These are phyloP conservation scores for Adoxophyes honmai DNA, from an alignment of 1,140 invertebrate species.

Conservation along the genomic window DNA sequence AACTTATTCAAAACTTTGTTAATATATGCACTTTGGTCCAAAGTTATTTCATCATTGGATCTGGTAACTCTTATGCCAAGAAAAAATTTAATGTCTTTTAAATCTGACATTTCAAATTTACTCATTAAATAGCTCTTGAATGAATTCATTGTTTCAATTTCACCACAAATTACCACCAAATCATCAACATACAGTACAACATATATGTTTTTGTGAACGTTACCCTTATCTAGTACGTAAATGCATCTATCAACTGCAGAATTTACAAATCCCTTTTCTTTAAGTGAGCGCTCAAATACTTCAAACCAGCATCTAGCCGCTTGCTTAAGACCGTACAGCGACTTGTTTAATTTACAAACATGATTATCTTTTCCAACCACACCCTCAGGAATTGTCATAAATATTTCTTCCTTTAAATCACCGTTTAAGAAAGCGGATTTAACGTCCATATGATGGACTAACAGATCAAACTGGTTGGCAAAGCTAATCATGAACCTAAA, in stretches of 20 bases:
- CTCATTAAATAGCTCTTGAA: slow-evolving; percentile 33
- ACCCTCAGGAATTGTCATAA: slow-evolving; percentile 53
- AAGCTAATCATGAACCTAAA: slow-evolving; percentile 60
- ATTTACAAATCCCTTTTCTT: slow-evolving; percentile 36
- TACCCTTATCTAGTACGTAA: slow-evolving; percentile 33
- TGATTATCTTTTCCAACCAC: slow-evolving; percentile 24
- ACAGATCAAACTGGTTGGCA: slow-evolving; percentile 59
- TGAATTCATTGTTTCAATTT: slow-evolving; percentile 28
- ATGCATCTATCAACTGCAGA: slow-evolving; percentile 37
- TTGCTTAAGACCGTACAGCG: slow-evolving; percentile 66
- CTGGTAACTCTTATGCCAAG: slow-evolving; percentile 26
- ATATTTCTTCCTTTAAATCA: slow-evolving; percentile 50
- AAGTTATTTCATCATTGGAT: slow-evolving; percentile 1
- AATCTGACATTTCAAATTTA: slow-evolving; percentile 20
- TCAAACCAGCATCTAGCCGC: slow-evolving; percentile 45
- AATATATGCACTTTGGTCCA: slow-evolving; percentile 19
- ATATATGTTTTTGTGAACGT: slow-evolving; percentile 11
- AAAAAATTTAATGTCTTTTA: slow-evolving; percentile 33
- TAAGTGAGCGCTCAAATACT: slow-evolving; percentile 34
- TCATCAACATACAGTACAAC: slow-evolving; percentile 21
- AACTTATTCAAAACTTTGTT: slow-evolving; percentile 17
- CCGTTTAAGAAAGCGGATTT: slow-evolving; percentile 38
- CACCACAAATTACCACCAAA: slow-evolving; percentile 27
- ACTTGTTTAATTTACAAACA: slow-evolving; percentile 51
- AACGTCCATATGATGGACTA: slow-evolving; percentile 31